Base-by-base conservation (phyloP, 2,797 vertebrate genomes). In the Mormyrops attenuatus region DNA sequence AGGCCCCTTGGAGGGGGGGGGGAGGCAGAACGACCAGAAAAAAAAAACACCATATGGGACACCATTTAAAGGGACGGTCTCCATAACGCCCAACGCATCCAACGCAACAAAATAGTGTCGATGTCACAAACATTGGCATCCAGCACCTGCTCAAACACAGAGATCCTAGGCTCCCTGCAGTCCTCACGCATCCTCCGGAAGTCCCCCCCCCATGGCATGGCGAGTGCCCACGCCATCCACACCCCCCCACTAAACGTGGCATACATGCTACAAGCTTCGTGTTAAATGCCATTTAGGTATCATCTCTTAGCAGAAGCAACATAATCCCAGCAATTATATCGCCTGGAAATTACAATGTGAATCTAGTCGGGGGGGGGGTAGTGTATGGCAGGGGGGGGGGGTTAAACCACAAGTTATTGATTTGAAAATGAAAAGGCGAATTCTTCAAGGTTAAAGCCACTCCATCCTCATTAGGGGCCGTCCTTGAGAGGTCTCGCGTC, bases 401-500 rank as follows among this genome's bases (percentile, higher is more conserved):
- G n/a, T 22, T 38, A 93, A 96, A 95, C 92, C 96, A 96, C 96
- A 96, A 96, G 96, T 96, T 96, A 96, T 96, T 96, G 96, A 96
- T 97, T 96, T 96, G 94, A 94, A 96, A 96, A 97, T 96, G 96
- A 96, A 96, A 96, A 96, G 95, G 95, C 95, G 95, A 94, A 94
- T 93, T 96, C 94, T 95, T 96, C 96, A 97, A 97, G 96, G 96
- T 96, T 96, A 96, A 96, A 96, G 91, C 93, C 94, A 95, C 95
- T 95, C 95, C 95, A 95, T 93, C 95, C 96, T 97, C 96, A 96
- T 96, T 96, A 96, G 93, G 87, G 93, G 93, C 94, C 95, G 96
- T 96, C 96, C 96, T 96, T 96, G 95, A 96, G 95, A 96, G 96
- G 95, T 95, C 95, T 90, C 90, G 91, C 95, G 93, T 95, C 93